Evolutionary conservation across 1,140 invertebrate genomes (phyloP).

Genomic region (Trialeurodes vaporariorum): DNA sequence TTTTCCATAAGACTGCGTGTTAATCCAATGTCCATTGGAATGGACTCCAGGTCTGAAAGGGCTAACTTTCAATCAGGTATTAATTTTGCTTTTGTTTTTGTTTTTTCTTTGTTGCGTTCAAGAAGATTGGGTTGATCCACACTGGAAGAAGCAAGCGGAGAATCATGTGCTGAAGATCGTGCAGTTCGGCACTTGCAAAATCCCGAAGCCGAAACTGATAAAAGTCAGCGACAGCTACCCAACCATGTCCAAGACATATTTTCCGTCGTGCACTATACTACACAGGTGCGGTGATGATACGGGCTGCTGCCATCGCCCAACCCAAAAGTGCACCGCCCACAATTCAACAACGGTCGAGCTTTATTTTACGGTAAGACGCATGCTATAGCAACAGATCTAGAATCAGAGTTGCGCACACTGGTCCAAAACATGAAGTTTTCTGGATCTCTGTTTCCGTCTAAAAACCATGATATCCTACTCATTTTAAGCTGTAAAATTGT

Average conservation of each 20-base stretch:
- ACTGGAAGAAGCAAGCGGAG: constrained; percentile 34
- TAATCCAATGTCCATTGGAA: too few relatives aligned
- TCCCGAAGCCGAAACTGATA: constrained; percentile 48
- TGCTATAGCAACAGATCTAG: too few relatives aligned
- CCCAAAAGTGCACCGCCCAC: constrained; percentile 52
- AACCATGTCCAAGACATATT: constrained; percentile 53
- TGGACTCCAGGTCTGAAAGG: too few relatives aligned
- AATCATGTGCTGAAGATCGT: constrained; percentile 44
- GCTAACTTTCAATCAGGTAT: too few relatives aligned
- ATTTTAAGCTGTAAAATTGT: too few relatives aligned
- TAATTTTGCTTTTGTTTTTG: too few relatives aligned
- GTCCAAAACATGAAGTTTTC: too few relatives aligned
- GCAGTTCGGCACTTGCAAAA: constrained; percentile 45
- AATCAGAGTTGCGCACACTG: too few relatives aligned
- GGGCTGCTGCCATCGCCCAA: constrained; percentile 53
- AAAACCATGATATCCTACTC: too few relatives aligned
- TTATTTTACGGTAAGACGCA: constrained; percentile 40
- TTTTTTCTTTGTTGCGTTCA: not conserved
- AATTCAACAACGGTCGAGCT: constrained; percentile 47
- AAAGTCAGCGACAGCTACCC: constrained; percentile 48
- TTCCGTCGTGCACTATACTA: constrained; percentile 57
- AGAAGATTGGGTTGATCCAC: not conserved
- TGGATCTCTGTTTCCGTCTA: too few relatives aligned
- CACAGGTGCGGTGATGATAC: constrained; percentile 64
- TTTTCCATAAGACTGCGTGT: too few relatives aligned